phyloP scores from a whole-genome alignment of 2,888 invertebrate genomes.

The Abrostola tripartita region DNA sequence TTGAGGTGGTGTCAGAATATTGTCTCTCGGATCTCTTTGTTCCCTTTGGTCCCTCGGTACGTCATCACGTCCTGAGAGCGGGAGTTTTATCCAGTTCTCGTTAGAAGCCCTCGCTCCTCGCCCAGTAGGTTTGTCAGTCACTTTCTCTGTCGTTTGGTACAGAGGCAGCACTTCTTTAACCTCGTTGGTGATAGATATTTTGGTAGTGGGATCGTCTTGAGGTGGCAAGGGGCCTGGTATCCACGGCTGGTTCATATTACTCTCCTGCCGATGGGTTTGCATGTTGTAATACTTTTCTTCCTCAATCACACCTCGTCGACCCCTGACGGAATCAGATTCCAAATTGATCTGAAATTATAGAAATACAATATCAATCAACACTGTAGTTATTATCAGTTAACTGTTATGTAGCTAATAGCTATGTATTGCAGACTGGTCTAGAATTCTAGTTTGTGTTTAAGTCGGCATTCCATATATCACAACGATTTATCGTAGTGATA shows the following conservation, averaged over 20 bases:
- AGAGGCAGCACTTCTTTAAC: slow-evolving; percentile 70
- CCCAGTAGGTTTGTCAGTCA: slow-evolving; percentile 87
- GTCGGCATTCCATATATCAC: slow-evolving; percentile 5
- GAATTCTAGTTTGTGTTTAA: slow-evolving; percentile 3
- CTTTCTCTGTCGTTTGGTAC: slow-evolving; percentile 80
- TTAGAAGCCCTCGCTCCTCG: slow-evolving; percentile 89
- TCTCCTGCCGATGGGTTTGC: slow-evolving; percentile 70
- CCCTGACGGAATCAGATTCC: slow-evolving; percentile 70
- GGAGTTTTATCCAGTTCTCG: slow-evolving; percentile 90
- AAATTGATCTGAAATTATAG: slow-evolving; percentile 63
- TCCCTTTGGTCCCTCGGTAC: slow-evolving; percentile 48
- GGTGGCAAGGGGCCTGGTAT: slow-evolving; percentile 79
- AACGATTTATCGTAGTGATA: slow-evolving; percentile 1
- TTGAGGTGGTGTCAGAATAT: slow-evolving; percentile 85
- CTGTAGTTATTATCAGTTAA: background rate
- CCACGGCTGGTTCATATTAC: slow-evolving; percentile 74
- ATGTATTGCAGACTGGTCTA: background rate
- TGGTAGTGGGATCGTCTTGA: slow-evolving; percentile 81
- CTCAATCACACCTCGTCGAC: slow-evolving; percentile 83
- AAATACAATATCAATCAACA: background rate
- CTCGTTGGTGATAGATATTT: slow-evolving; percentile 78
- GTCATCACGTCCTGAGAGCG: slow-evolving; percentile 81
- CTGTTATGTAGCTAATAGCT: background rate
- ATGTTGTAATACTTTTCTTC: slow-evolving; percentile 83
- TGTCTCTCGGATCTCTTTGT: slow-evolving; percentile 66